Percentiles rank a stretch among this genome's conserved stretches.
Evolutionary conservation across 2,888 invertebrate species (phyloP).

Genomic region (Drosophila phalerata): DNA sequence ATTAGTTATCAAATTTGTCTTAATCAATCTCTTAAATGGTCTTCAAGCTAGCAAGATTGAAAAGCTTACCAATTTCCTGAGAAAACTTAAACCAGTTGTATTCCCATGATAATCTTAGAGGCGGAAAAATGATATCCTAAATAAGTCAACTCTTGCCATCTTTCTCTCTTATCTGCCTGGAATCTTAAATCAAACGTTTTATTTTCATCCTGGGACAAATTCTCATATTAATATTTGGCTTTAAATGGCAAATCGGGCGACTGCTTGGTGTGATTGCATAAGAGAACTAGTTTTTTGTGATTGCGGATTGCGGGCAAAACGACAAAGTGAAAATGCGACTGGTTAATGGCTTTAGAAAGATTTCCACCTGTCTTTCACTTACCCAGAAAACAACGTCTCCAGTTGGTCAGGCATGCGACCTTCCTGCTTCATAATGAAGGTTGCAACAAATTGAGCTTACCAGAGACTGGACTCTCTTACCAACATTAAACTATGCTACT

Average conservation of each 20-base stretch:
- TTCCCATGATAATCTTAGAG: background rate
- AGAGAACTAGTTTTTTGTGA: constrained; percentile 58
- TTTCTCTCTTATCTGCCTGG: background rate
- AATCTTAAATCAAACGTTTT: background rate
- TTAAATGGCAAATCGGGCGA: constrained; percentile 39
- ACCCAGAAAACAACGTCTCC: constrained; percentile 23
- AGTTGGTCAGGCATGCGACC: constrained; percentile 21
- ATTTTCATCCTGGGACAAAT: constrained; percentile 37
- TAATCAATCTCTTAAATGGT: background rate
- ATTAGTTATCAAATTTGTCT: constrained; percentile 1
- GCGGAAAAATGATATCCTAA: background rate
- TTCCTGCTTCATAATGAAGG: constrained; percentile 47
- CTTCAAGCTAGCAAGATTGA: no score
- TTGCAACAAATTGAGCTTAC: constrained; percentile 23
- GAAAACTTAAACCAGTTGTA: constrained; percentile 4
- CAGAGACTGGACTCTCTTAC: background rate
- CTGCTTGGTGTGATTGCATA: constrained; percentile 48
- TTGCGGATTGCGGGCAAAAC: constrained; percentile 8
- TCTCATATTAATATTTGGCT: constrained; percentile 36
- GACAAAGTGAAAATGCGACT: constrained; percentile 20
- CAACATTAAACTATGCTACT: constrained; percentile 49
- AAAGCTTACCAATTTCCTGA: constrained; percentile 10
- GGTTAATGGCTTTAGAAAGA: constrained; percentile 51
- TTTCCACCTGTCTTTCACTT: constrained; percentile 43
- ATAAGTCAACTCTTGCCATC: background rate